Conservation (phyloP, 1,140 invertebrate species). For the Dreissena rostriformis region DNA sequence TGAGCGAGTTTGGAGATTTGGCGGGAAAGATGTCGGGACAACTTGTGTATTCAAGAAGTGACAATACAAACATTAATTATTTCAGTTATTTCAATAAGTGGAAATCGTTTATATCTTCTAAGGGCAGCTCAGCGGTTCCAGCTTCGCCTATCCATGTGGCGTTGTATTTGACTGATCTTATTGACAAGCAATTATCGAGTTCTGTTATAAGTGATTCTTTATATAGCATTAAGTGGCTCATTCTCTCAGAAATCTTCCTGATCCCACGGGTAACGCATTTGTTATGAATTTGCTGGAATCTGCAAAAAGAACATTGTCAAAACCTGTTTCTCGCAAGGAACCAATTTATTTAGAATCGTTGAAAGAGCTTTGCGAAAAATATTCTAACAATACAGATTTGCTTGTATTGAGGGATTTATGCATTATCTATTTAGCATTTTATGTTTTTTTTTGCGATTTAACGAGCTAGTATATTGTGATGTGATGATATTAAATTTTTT, state of each 20-base stretch:
- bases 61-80: constrained; percentile 33
- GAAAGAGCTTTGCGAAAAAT: constrained; percentile 18
- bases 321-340: constrained; percentile 31
- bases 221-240: constrained; percentile 28
- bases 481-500: constrained; percentile 50
- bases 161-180: constrained; percentile 26
- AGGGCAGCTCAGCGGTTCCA: constrained; percentile 3
- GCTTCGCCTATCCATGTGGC: constrained; percentile 20
- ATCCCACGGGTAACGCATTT: constrained; percentile 1
- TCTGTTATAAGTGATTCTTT: constrained; percentile 1
- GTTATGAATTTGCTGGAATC: constrained; percentile 10
- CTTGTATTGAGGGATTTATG: constrained; percentile 29
- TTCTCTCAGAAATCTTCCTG: constrained; percentile 18
- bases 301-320: constrained; percentile 1
- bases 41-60: constrained; percentile 21
- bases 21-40: constrained; percentile 12
- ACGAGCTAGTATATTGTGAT: constrained; percentile 52
- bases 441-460: constrained; percentile 50
- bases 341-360: constrained; percentile 15
- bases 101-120: constrained; percentile 8
- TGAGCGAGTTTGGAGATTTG: background rate
- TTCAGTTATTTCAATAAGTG: constrained; percentile 35
- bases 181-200: background rate
- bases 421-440: constrained; percentile 31
- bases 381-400: constrained; percentile 16